Base-by-base conservation (phyloP, 30 jellyfish, hydroid and myxozoan genomes). In the Aurelia sp. region DNA sequence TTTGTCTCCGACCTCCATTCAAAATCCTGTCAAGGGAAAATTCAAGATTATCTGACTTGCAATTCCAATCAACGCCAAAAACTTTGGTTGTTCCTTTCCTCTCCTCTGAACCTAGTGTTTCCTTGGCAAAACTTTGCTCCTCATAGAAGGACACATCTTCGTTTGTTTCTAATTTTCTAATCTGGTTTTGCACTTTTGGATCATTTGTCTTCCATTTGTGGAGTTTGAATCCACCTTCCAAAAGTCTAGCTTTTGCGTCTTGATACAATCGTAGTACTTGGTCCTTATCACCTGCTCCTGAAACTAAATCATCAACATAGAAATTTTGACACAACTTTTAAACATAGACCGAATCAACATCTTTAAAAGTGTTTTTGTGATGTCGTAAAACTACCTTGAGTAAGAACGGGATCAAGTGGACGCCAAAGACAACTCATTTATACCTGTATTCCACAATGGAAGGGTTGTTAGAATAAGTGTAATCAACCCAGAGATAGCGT, bases 401-500 rank as follows among this genome's bases (percentile, higher is more conserved):
- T 27, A 27, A 27, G 33, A 27, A 27, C 2, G 33, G 33, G 33
- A 1, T 27, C 33, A 2, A 27, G 33, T 44, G 18, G n/a, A 62
- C 78, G 20, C 78, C 77, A 40, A 76, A 76, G 18, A 76, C 47
- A 13, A 76, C 88, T 0, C 78, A 10, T 4, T 16, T 27, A 58
- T 13, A 76, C n/a, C 66, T 13, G 77, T 5, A 76, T 16, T 22
- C 79, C 1, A 53, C 22, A 13, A 76, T 47, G 41, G 59, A 61
- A 12, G 40, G 27, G 35, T 76, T 35, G 6, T 76, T 20, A 4
- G 69, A 17, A 13, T 11, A 7, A 16, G 2, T 27, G 33, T 27
- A 1, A 27, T 27, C 33, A 0, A 27, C 33, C 33, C 33, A 27
- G 2, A 27, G 78, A 13, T 75, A 75, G 50, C 90, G 85, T 22